Conservation (phyloP, 2,888 invertebrate genomes). For the Amitus sp. region DNA sequence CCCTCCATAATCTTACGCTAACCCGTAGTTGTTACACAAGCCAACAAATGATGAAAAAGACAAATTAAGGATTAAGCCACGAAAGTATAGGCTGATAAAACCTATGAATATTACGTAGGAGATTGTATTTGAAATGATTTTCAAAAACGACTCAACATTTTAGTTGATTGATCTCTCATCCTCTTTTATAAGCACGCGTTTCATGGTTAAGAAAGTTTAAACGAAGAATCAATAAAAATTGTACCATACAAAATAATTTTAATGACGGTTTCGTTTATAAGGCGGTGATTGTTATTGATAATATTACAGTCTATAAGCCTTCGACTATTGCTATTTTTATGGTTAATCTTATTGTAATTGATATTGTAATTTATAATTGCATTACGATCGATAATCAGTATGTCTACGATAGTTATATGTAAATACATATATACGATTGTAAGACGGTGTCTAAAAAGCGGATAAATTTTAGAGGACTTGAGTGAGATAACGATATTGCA, state of each 20-base stretch:
- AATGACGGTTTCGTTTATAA: conserved; percentile 21
- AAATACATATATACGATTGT: conserved; percentile 43
- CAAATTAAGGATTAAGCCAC: conserved; percentile 31
- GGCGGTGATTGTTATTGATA: conserved; percentile 34
- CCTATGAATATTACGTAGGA: conserved; percentile 45
- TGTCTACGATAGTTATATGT: conserved; percentile 45
- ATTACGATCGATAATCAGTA: conserved; percentile 38
- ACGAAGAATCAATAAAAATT: background rate
- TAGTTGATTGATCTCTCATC: conserved; percentile 30
- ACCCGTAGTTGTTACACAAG: conserved; percentile 51
- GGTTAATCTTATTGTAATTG: conserved; percentile 38
- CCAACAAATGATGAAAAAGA: conserved; percentile 40
- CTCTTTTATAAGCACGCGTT: conserved; percentile 25
- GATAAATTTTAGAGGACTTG: conserved; percentile 58
- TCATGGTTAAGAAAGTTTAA: background rate
- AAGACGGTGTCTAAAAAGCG: conserved; percentile 51
- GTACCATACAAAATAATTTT: conserved; percentile 17
- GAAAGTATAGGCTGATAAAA: conserved; percentile 48
- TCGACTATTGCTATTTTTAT: conserved; percentile 22
- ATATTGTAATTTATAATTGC: conserved; percentile 25
- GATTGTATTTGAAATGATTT: background rate
- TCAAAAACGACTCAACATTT: conserved; percentile 2
- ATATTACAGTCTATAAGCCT: conserved; percentile 11
- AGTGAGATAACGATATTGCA: conserved; percentile 52
- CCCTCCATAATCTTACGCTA: conserved; percentile 55